A percentile compares a stretch with the other conserved stretches of the same genome.
phyloP scores from a whole-genome alignment of 1,140 invertebrate species.

The Octopus sinensis region DNA sequence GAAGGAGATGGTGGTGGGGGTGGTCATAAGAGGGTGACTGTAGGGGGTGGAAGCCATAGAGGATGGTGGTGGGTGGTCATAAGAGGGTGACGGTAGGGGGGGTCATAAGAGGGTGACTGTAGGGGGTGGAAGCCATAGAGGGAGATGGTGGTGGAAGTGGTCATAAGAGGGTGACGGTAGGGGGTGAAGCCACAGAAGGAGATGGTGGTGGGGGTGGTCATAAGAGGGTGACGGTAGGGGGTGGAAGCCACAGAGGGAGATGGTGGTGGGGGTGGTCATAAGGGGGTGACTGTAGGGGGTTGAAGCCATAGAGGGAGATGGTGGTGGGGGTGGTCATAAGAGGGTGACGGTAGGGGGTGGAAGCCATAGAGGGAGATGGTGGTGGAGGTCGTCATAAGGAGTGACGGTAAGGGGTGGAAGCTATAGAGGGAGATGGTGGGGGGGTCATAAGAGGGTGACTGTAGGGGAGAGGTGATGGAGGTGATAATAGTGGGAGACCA shows the following conservation, averaged over 20 bases:
- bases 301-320: background rate
- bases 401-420: background rate
- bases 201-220: background rate
- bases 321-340: background rate
- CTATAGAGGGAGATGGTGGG: no score
- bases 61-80: background rate
- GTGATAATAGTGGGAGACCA: no score
- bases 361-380: background rate
- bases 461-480: background rate
- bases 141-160: no score
- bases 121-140: background rate
- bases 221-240: background rate
- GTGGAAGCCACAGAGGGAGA: background rate
- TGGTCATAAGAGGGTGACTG: background rate
- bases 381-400: background rate
- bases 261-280: background rate
- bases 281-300: background rate
- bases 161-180: background rate
- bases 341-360: background rate
- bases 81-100: conserved; percentile 2
- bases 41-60: background rate
- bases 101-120: background rate
- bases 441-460: background rate
- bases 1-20: background rate
- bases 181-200: background rate